Evolutionary conservation across 1,140 invertebrate genomes (phyloP), one percentile per base, ranked within the genome.

Genomic region (Tribolium castaneum): DNA sequence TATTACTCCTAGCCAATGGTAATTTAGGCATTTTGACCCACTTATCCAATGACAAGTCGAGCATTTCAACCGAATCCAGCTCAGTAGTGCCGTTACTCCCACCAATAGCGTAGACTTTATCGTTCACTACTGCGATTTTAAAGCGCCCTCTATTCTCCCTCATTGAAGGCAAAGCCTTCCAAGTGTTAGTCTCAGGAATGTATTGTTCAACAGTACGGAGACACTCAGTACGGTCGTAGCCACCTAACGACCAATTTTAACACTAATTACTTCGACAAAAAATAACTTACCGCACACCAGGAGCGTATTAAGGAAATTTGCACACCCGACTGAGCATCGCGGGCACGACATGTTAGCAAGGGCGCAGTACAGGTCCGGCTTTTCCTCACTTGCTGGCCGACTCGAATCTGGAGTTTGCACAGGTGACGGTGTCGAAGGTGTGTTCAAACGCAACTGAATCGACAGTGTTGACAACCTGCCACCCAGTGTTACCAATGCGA

Each of bases 161-260:
- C 95, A 97, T 95, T 13, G 90, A 86, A 0, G 92, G 88, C 79
- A 94, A 84, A 2, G 86, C 82, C 22, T 88, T 86, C 95, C 95
- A 96, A 25, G 84, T 87, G 84, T 96, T 96, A 3, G 86, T 88
- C 39, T 88, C 87, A 2, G 92, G 90, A 83, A 93, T 89, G 86
- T 94, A 97, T 13, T 90, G 88, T 87, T 96, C 95, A 1, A 93
- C 93, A 10, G 90, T 89, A 71, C 90, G 91, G 51, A 97, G 87
- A 84, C 95, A 96, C 85, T 97, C 94, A 12, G 92, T 93, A 51
- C 95, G 89, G 85, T 97, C 94, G 86, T 97, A 97, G 6, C 96
- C 95, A 85, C 94, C 94, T 92, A 85, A 82, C 85, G 88, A 30
- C 30, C 6, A 62, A 25, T 13, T 51, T 51, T 51, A 6, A 51